phyloP scores from a whole-genome alignment of 2,888 invertebrate species.

The Acleris literana region DNA sequence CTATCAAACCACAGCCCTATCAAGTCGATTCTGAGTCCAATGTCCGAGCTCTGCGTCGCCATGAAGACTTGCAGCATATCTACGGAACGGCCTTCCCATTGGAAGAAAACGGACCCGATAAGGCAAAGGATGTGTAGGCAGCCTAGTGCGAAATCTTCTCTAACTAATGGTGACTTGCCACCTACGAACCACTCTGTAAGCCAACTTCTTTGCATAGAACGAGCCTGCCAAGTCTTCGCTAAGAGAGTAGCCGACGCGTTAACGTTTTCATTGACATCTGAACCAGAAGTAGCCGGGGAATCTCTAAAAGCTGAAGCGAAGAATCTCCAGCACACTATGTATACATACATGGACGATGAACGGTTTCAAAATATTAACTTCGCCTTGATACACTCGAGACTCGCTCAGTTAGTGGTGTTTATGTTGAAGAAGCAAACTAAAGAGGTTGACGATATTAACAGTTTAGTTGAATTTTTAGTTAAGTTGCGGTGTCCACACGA shows the following conservation, averaged over 20 bases:
- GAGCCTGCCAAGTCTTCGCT: slow-evolving; percentile 85
- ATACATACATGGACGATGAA: slow-evolving; percentile 87
- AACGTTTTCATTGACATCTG: slow-evolving; percentile 80
- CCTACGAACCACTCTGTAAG: slow-evolving; percentile 68
- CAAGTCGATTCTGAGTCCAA: slow-evolving; percentile 72
- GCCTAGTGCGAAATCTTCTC: slow-evolving; percentile 50
- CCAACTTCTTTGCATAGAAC: slow-evolving; percentile 70
- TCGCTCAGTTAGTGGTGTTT: slow-evolving; percentile 85
- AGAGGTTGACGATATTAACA: slow-evolving; percentile 70
- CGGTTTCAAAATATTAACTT: slow-evolving; percentile 86
- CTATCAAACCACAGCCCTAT: slow-evolving; percentile 50
- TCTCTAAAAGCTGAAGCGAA: slow-evolving; percentile 86
- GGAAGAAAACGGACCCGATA: slow-evolving; percentile 66
- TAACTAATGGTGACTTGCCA: slow-evolving; percentile 60
- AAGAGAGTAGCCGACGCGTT: slow-evolving; percentile 87
- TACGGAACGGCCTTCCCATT: slow-evolving; percentile 62
- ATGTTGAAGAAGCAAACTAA: slow-evolving; percentile 79
- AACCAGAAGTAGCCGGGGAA: slow-evolving; percentile 81
- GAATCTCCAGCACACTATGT: slow-evolving; percentile 87
- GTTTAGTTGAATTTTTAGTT: slow-evolving; percentile 64
- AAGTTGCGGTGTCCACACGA: slow-evolving; percentile 74
- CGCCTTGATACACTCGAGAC: slow-evolving; percentile 85
- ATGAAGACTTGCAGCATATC: slow-evolving; percentile 82
- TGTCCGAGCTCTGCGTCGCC: slow-evolving; percentile 84
- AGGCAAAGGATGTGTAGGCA: slow-evolving; percentile 66